Base-by-base conservation (phyloP, 2,888 invertebrate species). In the Cantharis rustica region DNA sequence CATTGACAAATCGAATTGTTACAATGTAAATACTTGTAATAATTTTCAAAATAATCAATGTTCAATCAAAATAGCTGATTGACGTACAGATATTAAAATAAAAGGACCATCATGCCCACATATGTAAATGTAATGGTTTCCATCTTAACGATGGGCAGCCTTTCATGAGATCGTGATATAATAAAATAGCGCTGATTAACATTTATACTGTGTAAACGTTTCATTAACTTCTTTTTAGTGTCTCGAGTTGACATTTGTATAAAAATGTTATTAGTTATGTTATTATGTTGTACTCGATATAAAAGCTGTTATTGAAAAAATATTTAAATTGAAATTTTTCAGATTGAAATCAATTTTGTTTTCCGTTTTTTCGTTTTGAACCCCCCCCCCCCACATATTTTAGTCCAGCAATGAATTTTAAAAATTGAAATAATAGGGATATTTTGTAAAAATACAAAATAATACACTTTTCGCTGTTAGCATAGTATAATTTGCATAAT, bases 151-250 rank as follows among this genome's bases (percentile, higher is more conserved):
- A 68, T 62, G 69, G 62, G 73, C 47, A 47, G n/a, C 47, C 47
- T 73, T 73, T 73, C 73, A 73, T 69, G 68, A 73, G 61, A 68
- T 31, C 61, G 61, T 61, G 61, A 61, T 27, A 26, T 68, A 69
- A 73, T 73, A 73, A 73, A 73, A 47, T 47, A 27, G 68, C 61
- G 11, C 31, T 68, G 68, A 73, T 73, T 73, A 73, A 73, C 73
- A 73, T 73, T 73, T 73, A 73, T 69, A 73, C 62, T 73, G 62
- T 73, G 73, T 73, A 73, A 73, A 73, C 68, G 73, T 68, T 73
- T 73, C 73, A 47, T 73, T 69, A 69, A 61, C 26, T 69, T 73
- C 68, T 17, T 73, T 68, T 72, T 73, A 27, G 20, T 62, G 61
- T 61, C 61, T 73, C 68, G 62, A 73, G 73, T 73, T 73, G 73